Percentiles rank a stretch among this genome's conserved stretches.
These are phyloP conservation scores for Stylophora pistillata DNA, from an alignment of 64 coral and sea anemone genomes.

Conservation along the genomic window DNA sequence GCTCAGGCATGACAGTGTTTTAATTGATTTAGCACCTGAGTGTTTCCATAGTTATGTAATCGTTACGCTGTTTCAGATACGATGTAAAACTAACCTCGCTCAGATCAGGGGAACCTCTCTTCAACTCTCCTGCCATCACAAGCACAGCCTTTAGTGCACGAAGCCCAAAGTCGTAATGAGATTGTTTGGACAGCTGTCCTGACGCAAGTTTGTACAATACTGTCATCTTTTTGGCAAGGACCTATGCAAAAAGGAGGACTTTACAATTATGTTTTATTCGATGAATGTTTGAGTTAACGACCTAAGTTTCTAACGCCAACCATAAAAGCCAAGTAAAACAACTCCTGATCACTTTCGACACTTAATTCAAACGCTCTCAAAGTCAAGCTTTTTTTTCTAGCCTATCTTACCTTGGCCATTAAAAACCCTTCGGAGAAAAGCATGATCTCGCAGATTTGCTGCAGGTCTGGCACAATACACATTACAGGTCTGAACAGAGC, in stretches of 20 bases:
- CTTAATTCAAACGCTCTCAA: neutral
- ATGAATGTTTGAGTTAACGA: neutral
- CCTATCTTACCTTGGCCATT: constrained; percentile 73
- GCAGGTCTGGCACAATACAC: constrained; percentile 94
- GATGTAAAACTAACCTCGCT: constrained; percentile 66
- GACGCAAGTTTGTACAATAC: constrained; percentile 95
- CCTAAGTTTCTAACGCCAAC: too few relatives aligned
- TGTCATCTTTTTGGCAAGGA: constrained; percentile 99
- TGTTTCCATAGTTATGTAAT: too few relatives aligned
- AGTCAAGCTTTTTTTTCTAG: too few relatives aligned
- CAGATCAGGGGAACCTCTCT: constrained; percentile 96
- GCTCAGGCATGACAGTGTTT: too few relatives aligned
- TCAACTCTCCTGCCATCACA: constrained; percentile 97
- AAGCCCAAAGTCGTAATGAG: constrained; percentile 98
- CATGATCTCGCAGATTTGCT: constrained; percentile 99
- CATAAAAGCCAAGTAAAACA: neutral
- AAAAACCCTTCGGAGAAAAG: constrained; percentile 98
- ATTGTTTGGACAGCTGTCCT: constrained; percentile 97
- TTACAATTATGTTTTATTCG: neutral
- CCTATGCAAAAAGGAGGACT: constrained; percentile 17
- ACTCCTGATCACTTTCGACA: neutral
- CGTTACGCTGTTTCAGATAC: neutral
- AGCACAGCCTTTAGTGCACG: constrained; percentile 95
- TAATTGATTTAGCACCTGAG: too few relatives aligned
- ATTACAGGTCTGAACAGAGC: constrained; percentile 91